Evolutionary conservation across 2,113 vertebrate species (phyloP).

Genomic region (Atractosteus spatula): DNA sequence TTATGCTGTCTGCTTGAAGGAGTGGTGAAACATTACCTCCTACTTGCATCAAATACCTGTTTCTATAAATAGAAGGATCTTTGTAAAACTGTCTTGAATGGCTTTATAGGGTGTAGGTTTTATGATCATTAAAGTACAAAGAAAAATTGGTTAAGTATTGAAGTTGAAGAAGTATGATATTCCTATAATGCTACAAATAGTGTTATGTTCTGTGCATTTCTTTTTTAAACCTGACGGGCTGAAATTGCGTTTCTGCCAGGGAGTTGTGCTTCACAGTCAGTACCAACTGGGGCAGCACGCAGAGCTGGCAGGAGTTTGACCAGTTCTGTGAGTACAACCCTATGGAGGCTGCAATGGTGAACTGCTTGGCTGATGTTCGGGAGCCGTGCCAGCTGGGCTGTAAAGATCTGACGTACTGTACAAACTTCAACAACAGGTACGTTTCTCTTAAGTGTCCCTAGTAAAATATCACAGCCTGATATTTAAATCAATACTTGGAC

Average conservation of each 20-base stretch:
- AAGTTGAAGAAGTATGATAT: no score
- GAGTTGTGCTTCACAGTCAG: slow-evolving; percentile 93
- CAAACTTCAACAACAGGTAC: slow-evolving; percentile 99
- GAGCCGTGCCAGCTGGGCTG: slow-evolving; percentile 97
- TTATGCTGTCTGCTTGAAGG: no score
- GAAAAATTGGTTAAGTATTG: no score
- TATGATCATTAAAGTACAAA: no score
- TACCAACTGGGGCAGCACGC: slow-evolving; percentile 91
- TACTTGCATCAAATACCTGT: no score
- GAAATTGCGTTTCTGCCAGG: slow-evolving; percentile 56
- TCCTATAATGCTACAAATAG: no score
- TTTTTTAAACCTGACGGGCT: not conserved
- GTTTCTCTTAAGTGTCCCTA: not conserved
- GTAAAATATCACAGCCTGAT: no score
- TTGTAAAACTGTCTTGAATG: no score
- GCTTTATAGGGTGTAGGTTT: no score
- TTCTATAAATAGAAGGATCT: no score
- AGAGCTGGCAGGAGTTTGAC: slow-evolving; percentile 97
- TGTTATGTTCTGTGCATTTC: not conserved
- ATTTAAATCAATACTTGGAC: no score
- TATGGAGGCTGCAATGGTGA: slow-evolving; percentile 88
- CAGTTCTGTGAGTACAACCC: slow-evolving; percentile 92
- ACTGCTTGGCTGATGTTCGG: slow-evolving; percentile 91
- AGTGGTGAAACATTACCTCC: no score
- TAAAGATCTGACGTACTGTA: slow-evolving; percentile 92